Conservation (phyloP, 2,113 vertebrate genomes). For the Sarotherodon lohbergeri region DNA sequence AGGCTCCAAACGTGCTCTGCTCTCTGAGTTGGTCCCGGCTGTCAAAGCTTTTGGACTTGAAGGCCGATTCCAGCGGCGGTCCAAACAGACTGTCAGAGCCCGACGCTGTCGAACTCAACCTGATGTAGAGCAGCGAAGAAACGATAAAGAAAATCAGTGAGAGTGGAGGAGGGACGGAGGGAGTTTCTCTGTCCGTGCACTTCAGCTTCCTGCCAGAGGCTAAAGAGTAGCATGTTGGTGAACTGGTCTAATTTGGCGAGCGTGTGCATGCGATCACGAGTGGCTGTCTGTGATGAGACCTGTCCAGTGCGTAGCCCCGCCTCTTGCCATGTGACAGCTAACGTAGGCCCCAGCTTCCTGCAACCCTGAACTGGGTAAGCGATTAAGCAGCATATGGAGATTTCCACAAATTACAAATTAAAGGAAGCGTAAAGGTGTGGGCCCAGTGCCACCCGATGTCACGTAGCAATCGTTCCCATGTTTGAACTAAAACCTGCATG, state of each 20-base stretch:
- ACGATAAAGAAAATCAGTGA: background rate
- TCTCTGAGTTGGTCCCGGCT: slow-evolving; percentile 63
- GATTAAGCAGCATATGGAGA: background rate
- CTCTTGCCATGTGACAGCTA: background rate
- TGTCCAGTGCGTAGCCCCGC: background rate
- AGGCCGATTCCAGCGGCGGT: slow-evolving; percentile 81
- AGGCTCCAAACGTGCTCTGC: slow-evolving; percentile 17
- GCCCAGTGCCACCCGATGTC: background rate
- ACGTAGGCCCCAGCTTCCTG: no score
- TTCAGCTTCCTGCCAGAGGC: background rate
- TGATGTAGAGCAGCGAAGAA: background rate
- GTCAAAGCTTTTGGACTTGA: slow-evolving; percentile 82
- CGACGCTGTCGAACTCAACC: slow-evolving; percentile 61
- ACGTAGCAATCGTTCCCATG: background rate
- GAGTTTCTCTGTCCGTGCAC: accelerated
- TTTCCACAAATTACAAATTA: background rate
- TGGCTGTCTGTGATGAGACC: background rate
- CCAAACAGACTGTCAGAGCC: slow-evolving; percentile 81
- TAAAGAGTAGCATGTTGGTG: background rate
- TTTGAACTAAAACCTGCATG: background rate
- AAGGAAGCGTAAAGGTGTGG: background rate
- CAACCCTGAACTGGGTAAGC: background rate
- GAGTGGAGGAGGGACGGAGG: accelerated
- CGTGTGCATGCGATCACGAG: background rate
- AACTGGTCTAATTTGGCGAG: background rate